phyloP scores from a whole-genome alignment of 2,113 vertebrate species.

The Gallinago paraguaiae region DNA sequence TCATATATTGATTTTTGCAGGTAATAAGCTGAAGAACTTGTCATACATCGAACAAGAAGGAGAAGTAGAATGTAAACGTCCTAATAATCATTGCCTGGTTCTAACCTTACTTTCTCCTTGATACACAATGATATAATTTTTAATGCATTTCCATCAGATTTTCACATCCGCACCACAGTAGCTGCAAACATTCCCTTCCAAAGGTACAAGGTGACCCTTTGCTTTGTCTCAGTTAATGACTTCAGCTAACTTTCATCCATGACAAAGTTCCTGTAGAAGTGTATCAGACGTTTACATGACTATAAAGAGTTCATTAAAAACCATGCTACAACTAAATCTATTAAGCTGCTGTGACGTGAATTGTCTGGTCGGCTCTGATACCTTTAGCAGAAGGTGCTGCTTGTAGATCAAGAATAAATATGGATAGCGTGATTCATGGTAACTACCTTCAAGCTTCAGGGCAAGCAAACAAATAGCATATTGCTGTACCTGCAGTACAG shows the following conservation, averaged over 20 bases:
- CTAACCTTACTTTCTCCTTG: background rate
- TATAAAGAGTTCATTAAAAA: conserved; percentile 12
- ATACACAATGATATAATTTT: background rate
- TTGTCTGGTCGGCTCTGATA: background rate
- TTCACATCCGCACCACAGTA: background rate
- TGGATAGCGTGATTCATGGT: background rate
- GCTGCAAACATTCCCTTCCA: background rate
- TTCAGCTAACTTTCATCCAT: background rate
- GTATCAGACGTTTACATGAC: background rate
- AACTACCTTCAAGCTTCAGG: background rate
- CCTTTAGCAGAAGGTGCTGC: background rate
- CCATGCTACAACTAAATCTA: background rate
- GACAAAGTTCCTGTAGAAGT: background rate
- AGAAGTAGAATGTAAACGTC: background rate
- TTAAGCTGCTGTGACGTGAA: background rate
- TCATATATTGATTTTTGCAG: background rate
- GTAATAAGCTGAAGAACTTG: background rate
- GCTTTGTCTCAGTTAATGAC: background rate
- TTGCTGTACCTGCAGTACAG: background rate
- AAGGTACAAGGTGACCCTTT: background rate
- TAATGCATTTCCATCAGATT: background rate
- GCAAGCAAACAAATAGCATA: background rate
- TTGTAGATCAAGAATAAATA: background rate
- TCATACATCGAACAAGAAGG: background rate
- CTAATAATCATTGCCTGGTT: background rate